Evolutionary conservation across 2,888 invertebrate species (phyloP).

Genomic region (Rotaria sp.): DNA sequence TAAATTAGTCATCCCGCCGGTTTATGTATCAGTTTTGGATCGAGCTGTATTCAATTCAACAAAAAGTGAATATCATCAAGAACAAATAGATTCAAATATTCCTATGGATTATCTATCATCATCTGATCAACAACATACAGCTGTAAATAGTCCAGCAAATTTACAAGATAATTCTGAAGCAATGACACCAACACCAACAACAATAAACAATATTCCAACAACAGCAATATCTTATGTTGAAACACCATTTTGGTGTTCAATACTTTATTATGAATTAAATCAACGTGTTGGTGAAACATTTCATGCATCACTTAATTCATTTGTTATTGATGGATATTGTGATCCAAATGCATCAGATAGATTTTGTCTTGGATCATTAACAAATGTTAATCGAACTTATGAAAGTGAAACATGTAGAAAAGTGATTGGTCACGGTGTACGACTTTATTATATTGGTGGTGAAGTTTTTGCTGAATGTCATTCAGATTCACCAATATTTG

Average conservation of each 20-base stretch:
- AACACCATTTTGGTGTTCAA: slow-evolving; percentile 91
- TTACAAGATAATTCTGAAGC: slow-evolving; percentile 13
- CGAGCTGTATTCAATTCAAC: neutral
- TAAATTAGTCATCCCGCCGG: neutral
- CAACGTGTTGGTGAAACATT: slow-evolving; percentile 88
- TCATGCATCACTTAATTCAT: slow-evolving; percentile 57
- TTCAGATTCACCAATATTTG: slow-evolving; percentile 93
- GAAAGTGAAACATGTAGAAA: slow-evolving; percentile 95
- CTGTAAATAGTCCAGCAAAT: slow-evolving; percentile 3
- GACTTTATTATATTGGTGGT: slow-evolving; percentile 87
- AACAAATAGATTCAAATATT: neutral
- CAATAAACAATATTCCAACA: neutral
- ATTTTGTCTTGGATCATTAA: slow-evolving; percentile 91
- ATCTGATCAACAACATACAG: neutral
- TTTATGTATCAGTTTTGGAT: neutral
- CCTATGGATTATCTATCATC: neutral
- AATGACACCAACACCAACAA: neutral
- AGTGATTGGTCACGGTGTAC: slow-evolving; percentile 85
- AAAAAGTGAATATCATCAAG: neutral
- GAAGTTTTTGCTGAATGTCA: slow-evolving; percentile 95
- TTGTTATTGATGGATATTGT: slow-evolving; percentile 95
- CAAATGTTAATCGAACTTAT: slow-evolving; percentile 95
- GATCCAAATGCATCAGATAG: slow-evolving; percentile 91
- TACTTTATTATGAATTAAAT: slow-evolving; percentile 95
- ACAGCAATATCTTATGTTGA: slow-evolving; percentile 63